Base-by-base conservation (phyloP, 2,797 vertebrate species). In the Falco peregrinus region DNA sequence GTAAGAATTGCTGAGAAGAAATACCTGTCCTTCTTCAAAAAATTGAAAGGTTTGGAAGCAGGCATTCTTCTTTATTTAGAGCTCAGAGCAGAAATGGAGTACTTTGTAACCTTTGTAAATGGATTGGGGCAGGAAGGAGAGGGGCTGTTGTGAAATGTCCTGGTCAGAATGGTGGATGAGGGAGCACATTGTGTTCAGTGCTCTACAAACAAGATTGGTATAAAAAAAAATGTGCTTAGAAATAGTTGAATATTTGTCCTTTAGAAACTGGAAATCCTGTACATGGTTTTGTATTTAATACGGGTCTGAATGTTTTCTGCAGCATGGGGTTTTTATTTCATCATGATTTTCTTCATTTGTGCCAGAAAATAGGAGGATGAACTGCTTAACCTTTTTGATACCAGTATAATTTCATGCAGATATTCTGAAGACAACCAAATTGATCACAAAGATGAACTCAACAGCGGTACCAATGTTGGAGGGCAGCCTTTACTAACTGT, bases 371-470 rank as follows among this genome's bases (percentile, higher is more conserved):
- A 59, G 28, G 54, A 86, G 13, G 8, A 20, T 37, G 15, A 68
- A 64, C 65, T 53, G 28, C 37, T 51, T 73, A 88, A 78, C 13
- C 39, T 76, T 16, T 84, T 83, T 68, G 7, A 28, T 75, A 50
- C 37, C 15, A 60, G 56, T 53, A 53, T 9, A 17, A 14, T 63
- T 92, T 84, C 6, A 6, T 70, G 95, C 97, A 98, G 97, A 97
- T 97, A 97, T 96, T 94, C 81, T 89, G 56, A 89, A 95, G 96
- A 94, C 89, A 89, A 83, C 84, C 90, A 90, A 93, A 97, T 89
- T 97, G 98, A 98, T 96, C 96, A 79, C 20, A 87, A 94, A 88
- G 89, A 95, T 88, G 91, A 96, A 94, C 63, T 29, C 90, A 94
- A 91, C 73, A 93, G 75, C 82, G 53, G 22, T 81, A 37, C 78